Conservation (phyloP, 2,113 vertebrate species). For the Speoplatyrhinus poulsoni region DNA sequence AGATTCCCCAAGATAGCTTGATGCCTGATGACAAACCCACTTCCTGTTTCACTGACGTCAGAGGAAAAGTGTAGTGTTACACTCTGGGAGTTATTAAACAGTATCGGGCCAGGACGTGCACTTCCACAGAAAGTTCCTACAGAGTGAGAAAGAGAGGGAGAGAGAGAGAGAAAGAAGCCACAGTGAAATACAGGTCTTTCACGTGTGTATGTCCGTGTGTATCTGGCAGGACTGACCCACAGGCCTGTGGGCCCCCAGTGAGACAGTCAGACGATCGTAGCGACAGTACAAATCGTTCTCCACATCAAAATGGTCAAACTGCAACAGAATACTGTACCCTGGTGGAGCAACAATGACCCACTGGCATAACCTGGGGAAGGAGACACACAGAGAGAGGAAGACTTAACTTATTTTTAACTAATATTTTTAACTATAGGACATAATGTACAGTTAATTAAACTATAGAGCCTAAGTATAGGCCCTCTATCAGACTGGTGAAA, state of each 20-base stretch:
- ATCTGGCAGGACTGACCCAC: conserved; percentile 71
- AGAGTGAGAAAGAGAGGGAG: background rate
- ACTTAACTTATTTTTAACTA: no score
- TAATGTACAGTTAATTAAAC: no score
- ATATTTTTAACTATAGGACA: no score
- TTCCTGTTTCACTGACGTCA: conserved; percentile 71
- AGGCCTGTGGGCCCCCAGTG: conserved; percentile 57
- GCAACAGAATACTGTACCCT: conserved; percentile 68
- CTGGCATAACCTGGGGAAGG: conserved; percentile 71
- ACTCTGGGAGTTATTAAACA: conserved; percentile 66
- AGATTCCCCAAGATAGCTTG: conserved; percentile 63
- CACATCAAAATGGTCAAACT: conserved; percentile 75
- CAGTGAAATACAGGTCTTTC: background rate
- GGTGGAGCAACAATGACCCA: conserved; percentile 76
- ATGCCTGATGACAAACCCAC: conserved; percentile 79
- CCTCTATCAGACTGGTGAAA: no score
- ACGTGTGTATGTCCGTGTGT: conserved; percentile 3
- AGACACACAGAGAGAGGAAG: background rate
- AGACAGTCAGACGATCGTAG: conserved; percentile 76
- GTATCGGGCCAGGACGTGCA: conserved; percentile 61
- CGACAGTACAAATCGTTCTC: conserved; percentile 75
- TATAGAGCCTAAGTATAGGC: no score
- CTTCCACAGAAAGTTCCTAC: conserved; percentile 81
- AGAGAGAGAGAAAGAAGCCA: background rate
- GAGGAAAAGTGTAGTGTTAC: conserved; percentile 80